A percentile compares a stretch with the other conserved stretches of the same genome.
phyloP scores from a whole-genome alignment of 2,888 invertebrate genomes.

The Caprella mutica region DNA sequence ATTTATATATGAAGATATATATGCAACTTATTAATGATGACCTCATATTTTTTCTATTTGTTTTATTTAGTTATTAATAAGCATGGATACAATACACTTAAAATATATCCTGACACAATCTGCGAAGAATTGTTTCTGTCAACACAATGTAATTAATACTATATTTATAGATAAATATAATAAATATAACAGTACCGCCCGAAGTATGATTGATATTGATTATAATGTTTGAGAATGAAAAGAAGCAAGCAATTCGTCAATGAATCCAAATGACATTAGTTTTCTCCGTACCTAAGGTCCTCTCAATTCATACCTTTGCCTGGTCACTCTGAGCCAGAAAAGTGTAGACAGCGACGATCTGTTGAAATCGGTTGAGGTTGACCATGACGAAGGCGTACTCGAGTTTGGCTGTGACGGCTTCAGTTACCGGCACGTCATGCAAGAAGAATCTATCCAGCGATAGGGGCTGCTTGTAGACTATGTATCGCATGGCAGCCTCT shows the following conservation, averaged over 20 bases:
- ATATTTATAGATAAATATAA: too few relatives aligned
- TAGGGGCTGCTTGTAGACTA: slow-evolving; percentile 44
- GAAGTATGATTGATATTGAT: too few relatives aligned
- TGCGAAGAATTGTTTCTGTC: too few relatives aligned
- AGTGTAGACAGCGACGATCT: slow-evolving; percentile 44
- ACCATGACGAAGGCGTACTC: slow-evolving; percentile 43
- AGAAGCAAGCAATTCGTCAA: too few relatives aligned
- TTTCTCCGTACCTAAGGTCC: neutral
- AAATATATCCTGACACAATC: too few relatives aligned
- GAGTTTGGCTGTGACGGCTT: slow-evolving; percentile 40
- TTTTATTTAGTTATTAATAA: too few relatives aligned
- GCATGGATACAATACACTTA: too few relatives aligned
- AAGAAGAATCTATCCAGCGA: slow-evolving; percentile 44
- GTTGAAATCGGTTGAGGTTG: slow-evolving; percentile 43
- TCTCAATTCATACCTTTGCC: slow-evolving; percentile 39
- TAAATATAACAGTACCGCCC: too few relatives aligned
- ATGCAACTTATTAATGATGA: neutral
- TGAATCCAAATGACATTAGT: too few relatives aligned
- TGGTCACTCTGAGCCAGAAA: slow-evolving; percentile 42
- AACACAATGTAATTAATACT: too few relatives aligned
- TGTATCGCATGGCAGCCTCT: slow-evolving; percentile 40
- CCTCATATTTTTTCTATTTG: neutral
- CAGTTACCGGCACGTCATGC: slow-evolving; percentile 40
- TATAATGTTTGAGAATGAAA: too few relatives aligned
- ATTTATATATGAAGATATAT: slow-evolving; percentile 8